Conservation (phyloP, 2,797 vertebrate species). For the Todus mexicanus region DNA sequence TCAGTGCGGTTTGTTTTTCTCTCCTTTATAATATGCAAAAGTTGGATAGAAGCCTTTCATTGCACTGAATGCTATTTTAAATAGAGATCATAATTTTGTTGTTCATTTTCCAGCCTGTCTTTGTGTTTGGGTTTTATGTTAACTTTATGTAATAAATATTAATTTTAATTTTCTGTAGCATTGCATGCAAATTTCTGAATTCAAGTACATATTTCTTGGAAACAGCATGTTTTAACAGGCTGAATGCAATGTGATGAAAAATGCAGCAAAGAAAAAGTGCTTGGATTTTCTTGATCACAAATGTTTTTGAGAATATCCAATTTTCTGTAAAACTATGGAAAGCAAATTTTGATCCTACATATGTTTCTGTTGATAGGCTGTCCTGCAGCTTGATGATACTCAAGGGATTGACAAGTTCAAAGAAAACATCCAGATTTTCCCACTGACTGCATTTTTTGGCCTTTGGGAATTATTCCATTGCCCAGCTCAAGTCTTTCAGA, state of each 20-base stretch:
- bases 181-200: neutral
- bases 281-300: neutral
- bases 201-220: neutral
- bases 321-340: neutral
- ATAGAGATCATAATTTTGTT: neutral
- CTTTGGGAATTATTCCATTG: neutral
- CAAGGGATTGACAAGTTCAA: neutral
- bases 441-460: neutral
- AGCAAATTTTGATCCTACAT: neutral
- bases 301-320: neutral
- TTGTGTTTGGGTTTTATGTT: neutral
- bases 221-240: neutral
- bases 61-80: neutral
- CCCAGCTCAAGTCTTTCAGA: neutral
- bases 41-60: neutral
- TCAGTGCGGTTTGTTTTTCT: neutral
- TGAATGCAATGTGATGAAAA: neutral
- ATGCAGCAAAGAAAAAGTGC: neutral
- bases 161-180: neutral
- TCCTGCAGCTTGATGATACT: neutral
- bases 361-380: fast-evolving
- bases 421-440: neutral
- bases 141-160: neutral
- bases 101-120: neutral
- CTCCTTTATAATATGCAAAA: neutral